These are phyloP conservation scores for Parochlus steinenii DNA, from an alignment of 2,888 invertebrate species.

Conservation along the genomic window DNA sequence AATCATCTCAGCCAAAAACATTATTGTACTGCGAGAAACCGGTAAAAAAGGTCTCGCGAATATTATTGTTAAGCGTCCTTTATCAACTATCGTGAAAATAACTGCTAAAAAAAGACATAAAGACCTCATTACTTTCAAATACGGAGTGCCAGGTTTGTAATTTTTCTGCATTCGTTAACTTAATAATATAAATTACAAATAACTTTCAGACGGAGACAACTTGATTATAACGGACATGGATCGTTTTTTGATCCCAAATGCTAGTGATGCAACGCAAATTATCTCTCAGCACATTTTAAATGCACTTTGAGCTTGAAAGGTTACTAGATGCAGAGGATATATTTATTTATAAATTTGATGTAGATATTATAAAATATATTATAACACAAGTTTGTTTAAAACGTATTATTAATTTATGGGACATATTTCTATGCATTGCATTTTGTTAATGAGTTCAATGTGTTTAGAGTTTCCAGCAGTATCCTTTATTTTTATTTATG, in stretches of 20 bases:
- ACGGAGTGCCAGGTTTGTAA: conserved; percentile 74
- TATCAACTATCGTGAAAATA: conserved; percentile 89
- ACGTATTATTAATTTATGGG: too few relatives aligned
- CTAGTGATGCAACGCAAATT: conserved; percentile 73
- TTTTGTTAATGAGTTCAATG: too few relatives aligned
- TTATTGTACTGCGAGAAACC: conserved; percentile 70
- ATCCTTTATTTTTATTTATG: too few relatives aligned
- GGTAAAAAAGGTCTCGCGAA: conserved; percentile 65
- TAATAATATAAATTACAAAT: too few relatives aligned
- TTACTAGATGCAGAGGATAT: too few relatives aligned
- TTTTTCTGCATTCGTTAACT: too few relatives aligned
- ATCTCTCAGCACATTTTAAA: conserved; percentile 78
- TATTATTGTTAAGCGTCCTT: conserved; percentile 70
- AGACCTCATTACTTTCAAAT: conserved; percentile 93
- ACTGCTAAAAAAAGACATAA: conserved; percentile 92
- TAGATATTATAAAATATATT: too few relatives aligned
- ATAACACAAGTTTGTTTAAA: too few relatives aligned
- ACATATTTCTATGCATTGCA: too few relatives aligned
- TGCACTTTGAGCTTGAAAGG: conserved; percentile 26
- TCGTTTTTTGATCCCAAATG: conserved; percentile 80
- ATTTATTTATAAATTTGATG: too few relatives aligned
- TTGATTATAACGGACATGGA: conserved; percentile 79
- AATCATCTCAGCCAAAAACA: conserved; percentile 69
- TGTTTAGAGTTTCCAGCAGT: too few relatives aligned
- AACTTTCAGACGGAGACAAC: conserved; percentile 42